These are phyloP conservation scores for Therioaphis trifolii DNA, from an alignment of 2,888 invertebrate genomes.

Conservation along the genomic window DNA sequence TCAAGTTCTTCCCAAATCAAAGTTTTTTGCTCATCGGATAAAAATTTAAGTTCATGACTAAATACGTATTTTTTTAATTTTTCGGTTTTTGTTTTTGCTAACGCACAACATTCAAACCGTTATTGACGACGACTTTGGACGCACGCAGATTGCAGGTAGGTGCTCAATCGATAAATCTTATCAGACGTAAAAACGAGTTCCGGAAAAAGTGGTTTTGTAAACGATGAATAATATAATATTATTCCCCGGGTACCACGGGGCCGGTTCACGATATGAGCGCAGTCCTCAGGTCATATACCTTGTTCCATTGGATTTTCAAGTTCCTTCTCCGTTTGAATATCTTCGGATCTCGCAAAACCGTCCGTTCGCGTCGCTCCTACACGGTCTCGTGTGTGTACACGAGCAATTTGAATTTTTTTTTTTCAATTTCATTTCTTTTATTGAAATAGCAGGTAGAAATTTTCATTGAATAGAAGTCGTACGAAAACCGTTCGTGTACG, in stretches of 20 bases:
- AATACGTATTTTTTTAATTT: too few relatives aligned
- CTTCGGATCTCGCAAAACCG: background rate
- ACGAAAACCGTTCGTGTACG: too few relatives aligned
- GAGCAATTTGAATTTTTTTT: too few relatives aligned
- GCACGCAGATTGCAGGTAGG: background rate
- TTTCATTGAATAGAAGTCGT: too few relatives aligned
- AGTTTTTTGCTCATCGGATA: background rate
- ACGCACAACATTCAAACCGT: too few relatives aligned
- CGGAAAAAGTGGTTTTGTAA: conserved; percentile 53
- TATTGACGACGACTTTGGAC: too few relatives aligned
- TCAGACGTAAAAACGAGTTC: conserved; percentile 50
- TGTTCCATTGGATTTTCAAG: conserved; percentile 30
- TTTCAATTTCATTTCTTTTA: too few relatives aligned
- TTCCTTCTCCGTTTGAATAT: conserved; percentile 10
- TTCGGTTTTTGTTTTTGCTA: too few relatives aligned
- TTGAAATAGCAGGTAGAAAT: too few relatives aligned
- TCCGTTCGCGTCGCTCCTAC: background rate
- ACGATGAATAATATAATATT: conserved; percentile 50
- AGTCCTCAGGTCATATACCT: conserved; percentile 52
- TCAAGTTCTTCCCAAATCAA: background rate
- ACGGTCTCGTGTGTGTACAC: too few relatives aligned
- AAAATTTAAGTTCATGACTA: background rate
- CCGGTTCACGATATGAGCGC: conserved; percentile 28
- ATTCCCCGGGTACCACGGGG: conserved; percentile 30
- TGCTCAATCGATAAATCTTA: conserved; percentile 24